Conservation (phyloP, 2,888 invertebrate species). For the Ceriagrion tenellum region DNA sequence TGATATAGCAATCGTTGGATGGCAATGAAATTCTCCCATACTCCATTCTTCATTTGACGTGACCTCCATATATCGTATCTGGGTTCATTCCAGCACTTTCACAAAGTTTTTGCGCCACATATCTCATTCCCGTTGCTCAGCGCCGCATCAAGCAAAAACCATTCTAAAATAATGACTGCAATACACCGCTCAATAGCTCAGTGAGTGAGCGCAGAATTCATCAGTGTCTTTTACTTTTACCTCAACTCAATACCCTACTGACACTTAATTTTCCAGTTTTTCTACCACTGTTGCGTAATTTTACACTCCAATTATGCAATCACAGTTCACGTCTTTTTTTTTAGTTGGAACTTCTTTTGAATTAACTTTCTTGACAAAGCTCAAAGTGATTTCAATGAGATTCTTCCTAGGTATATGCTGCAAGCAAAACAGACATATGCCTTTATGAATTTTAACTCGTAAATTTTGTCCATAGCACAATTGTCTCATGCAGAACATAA, state of each 20-base stretch:
- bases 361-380: too few relatives aligned
- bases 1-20: neutral
- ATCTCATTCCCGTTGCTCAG: neutral
- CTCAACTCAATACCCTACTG: neutral
- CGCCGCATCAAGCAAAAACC: neutral
- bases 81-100: neutral
- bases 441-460: too few relatives aligned
- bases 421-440: too few relatives aligned
- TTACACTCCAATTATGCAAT: too few relatives aligned
- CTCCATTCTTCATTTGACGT: neutral
- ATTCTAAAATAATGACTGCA: neutral
- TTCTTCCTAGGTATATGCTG: too few relatives aligned
- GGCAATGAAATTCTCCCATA: neutral
- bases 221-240: neutral
- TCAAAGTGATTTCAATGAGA: too few relatives aligned
- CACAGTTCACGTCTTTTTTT: too few relatives aligned
- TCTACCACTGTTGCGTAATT: too few relatives aligned
- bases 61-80: neutral
- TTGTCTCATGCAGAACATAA: too few relatives aligned
- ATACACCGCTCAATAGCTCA: neutral
- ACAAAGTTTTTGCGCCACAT: neutral
- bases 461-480: too few relatives aligned
- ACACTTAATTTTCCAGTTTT: too few relatives aligned
- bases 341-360: too few relatives aligned
- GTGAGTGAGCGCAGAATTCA: neutral